Conservation (phyloP, 1,140 invertebrate genomes). For the Meteorus sp. region DNA sequence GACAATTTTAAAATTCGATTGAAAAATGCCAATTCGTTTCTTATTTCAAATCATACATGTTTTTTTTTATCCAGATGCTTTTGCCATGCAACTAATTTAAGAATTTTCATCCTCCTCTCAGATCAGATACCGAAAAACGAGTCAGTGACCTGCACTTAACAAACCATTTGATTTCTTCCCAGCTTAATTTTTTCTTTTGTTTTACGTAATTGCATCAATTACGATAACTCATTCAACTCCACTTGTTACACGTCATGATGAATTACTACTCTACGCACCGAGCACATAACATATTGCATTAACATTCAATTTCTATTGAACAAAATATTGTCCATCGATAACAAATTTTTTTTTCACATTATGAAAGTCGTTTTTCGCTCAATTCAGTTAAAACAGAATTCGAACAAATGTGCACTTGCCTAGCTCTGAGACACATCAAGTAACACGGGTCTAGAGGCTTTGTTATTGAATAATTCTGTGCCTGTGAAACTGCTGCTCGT, state of each 20-base stretch:
- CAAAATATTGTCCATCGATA: slow-evolving; percentile 42
- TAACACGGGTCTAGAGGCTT: slow-evolving; percentile 46
- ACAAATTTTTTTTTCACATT: slow-evolving; percentile 50
- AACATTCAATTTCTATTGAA: slow-evolving; percentile 38
- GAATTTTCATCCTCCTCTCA: too few species aligned
- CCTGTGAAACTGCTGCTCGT: slow-evolving; percentile 48
- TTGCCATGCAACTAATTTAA: too few species aligned
- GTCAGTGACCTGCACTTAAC: slow-evolving; percentile 43
- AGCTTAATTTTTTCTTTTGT: too few species aligned
- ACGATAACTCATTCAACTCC: slow-evolving; percentile 1
- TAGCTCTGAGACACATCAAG: slow-evolving; percentile 54
- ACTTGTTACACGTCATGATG: too few species aligned
- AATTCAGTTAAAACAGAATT: slow-evolving; percentile 8
- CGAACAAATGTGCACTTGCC: slow-evolving; percentile 24
- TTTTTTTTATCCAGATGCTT: too few species aligned
- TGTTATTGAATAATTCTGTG: slow-evolving; percentile 52
- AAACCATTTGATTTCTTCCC: slow-evolving; percentile 28
- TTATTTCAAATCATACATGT: too few species aligned
- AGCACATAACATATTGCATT: slow-evolving; percentile 28
- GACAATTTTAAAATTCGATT: too few species aligned
- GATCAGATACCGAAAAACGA: too few species aligned
- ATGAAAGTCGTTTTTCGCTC: slow-evolving; percentile 38
- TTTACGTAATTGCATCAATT: too few species aligned
- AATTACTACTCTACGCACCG: slow-evolving; percentile 18
- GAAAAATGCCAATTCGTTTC: too few species aligned